phyloP scores from a whole-genome alignment of 1,140 invertebrate species.

The Magallana gigas region DNA sequence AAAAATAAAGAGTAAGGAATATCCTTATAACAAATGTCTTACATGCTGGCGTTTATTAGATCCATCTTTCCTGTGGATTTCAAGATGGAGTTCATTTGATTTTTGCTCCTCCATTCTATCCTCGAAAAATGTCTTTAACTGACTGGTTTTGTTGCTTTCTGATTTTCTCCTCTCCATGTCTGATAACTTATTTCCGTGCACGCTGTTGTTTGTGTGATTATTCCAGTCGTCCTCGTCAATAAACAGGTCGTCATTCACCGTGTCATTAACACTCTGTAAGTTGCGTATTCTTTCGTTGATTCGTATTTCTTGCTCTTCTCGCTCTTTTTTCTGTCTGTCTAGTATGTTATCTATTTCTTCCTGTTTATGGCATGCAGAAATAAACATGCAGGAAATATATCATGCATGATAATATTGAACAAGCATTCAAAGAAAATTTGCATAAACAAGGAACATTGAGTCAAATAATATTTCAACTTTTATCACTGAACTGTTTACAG shows the following conservation, averaged over 20 bases:
- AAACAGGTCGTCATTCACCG: slow-evolving; percentile 40
- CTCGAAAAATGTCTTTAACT: slow-evolving; percentile 56
- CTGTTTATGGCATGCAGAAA: slow-evolving; percentile 44
- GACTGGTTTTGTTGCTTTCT: slow-evolving; percentile 50
- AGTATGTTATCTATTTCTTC: slow-evolving; percentile 25
- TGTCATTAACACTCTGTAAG: slow-evolving; percentile 43
- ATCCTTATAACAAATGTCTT: neutral
- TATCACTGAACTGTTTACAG: neutral
- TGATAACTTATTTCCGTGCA: neutral
- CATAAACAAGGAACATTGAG: neutral
- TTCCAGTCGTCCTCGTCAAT: slow-evolving; percentile 27
- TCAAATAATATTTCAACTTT: neutral
- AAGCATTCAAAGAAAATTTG: neutral
- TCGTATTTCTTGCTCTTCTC: slow-evolving; percentile 44
- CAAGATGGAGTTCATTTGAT: slow-evolving; percentile 27
- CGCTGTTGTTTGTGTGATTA: neutral
- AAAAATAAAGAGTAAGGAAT: too few species aligned
- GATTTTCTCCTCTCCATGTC: slow-evolving; percentile 14
- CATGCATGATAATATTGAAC: neutral
- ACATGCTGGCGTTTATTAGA: slow-evolving; percentile 43
- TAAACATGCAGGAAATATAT: slow-evolving; percentile 35
- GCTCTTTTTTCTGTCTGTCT: slow-evolving; percentile 8
- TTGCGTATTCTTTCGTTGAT: slow-evolving; percentile 46
- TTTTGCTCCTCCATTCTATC: slow-evolving; percentile 39
- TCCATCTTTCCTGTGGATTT: slow-evolving; percentile 19